phyloP scores from a whole-genome alignment of 2,113 vertebrate genomes.

The Megaceryle torquata region DNA sequence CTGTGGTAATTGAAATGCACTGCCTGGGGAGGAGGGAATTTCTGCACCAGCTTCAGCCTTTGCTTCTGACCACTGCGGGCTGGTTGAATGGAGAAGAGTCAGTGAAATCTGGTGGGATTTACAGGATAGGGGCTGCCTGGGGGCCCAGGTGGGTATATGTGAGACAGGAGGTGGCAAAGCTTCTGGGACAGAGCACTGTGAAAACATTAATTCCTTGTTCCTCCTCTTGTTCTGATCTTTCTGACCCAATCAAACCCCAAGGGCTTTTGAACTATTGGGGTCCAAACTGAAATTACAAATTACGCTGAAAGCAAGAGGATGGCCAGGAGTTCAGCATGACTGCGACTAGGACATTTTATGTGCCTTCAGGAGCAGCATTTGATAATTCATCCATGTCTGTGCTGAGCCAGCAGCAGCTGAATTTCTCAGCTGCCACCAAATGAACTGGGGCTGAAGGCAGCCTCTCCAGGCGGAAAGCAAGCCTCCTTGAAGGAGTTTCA shows the following conservation, averaged over 20 bases:
- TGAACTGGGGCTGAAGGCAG: neutral
- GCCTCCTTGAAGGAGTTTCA: neutral
- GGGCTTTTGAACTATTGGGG: neutral
- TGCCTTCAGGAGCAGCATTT: slow-evolving; percentile 1
- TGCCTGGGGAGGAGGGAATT: slow-evolving; percentile 30
- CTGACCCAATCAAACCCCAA: neutral
- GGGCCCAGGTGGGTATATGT: neutral
- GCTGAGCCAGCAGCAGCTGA: neutral
- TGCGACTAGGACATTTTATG: neutral
- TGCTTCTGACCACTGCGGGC: neutral
- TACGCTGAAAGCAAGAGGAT: neutral
- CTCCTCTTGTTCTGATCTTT: neutral
- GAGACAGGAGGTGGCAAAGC: neutral
- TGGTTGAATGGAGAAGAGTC: neutral
- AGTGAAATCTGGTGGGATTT: neutral
- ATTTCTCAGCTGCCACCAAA: slow-evolving; percentile 2
- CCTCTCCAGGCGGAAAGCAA: neutral
- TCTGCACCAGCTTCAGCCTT: slow-evolving; percentile 1
- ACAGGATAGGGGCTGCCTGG: neutral
- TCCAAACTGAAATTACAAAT: slow-evolving; percentile 34
- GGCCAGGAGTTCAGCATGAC: neutral
- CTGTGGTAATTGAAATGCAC: slow-evolving; percentile 47
- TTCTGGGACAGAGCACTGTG: neutral
- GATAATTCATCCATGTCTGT: neutral
- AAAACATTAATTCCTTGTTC: neutral